A percentile compares a stretch with the other conserved stretches of the same genome.
phyloP scores from a whole-genome alignment of 2,113 vertebrate species.

The Mobula birostris region DNA sequence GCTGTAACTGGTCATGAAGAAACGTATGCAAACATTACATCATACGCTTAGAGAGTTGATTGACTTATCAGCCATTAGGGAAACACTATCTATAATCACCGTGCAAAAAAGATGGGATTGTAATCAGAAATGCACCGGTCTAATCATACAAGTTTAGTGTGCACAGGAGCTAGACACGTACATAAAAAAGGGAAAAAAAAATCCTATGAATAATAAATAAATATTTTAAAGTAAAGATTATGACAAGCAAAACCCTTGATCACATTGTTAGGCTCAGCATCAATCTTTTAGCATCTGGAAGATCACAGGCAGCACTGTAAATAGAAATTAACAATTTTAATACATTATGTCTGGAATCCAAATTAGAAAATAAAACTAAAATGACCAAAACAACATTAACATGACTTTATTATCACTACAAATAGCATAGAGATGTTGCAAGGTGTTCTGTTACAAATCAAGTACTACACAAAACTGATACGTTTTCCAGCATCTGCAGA shows the following conservation, averaged over 20 bases:
- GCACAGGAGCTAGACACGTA: neutral
- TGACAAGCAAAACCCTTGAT: neutral
- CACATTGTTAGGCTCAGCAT: slow-evolving; percentile 5
- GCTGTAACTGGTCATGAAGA: neutral
- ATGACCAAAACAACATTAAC: neutral
- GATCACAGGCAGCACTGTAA: slow-evolving; percentile 37
- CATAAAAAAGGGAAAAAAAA: neutral
- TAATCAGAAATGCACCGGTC: neutral
- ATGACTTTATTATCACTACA: neutral
- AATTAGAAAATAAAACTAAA: neutral
- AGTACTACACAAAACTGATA: neutral
- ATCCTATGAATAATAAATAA: slow-evolving; percentile 9
- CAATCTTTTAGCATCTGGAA: slow-evolving; percentile 28
- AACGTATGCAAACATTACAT: neutral
- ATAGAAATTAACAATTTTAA: slow-evolving; percentile 34
- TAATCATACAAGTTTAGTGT: neutral
- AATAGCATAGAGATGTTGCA: neutral
- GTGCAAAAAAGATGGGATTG: neutral
- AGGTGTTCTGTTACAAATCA: neutral
- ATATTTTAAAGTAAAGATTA: neutral
- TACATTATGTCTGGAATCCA: neutral
- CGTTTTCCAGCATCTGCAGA: neutral
- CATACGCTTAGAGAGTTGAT: neutral
- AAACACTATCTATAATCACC: neutral
- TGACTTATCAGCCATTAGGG: neutral